Base-by-base conservation (phyloP, 2,888 invertebrate species). In the Argynnis bischoffii region DNA sequence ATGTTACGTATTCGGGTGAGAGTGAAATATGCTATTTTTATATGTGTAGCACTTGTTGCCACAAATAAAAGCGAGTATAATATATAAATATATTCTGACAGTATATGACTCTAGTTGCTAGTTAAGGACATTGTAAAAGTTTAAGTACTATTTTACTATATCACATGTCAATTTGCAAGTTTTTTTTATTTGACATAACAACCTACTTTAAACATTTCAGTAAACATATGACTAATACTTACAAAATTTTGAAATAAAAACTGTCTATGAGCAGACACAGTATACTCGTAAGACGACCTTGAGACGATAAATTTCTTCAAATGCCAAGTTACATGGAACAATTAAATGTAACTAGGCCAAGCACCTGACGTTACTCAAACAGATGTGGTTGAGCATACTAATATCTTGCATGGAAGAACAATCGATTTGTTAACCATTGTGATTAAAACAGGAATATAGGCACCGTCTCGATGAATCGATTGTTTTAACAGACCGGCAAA, bases 301-400 rank as follows among this genome's bases (percentile, higher is more conserved):
- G 69, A 67, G 67, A 70, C 66, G 16, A 48, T n/a, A 35, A 66
- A 60, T 66, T 66, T 59, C 59, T 66, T 66, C 60, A 60, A 66
- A 64, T 56, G 64, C 53, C 53, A 55, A 11, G 48, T 48, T 56
- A 64, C 61, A 64, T 67, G 53, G 4, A 53, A 61, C 67, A 61
- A 64, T 67, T 69, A 65, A 67, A 73, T 61, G 70, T 60, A 72
- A 76, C 75, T 76, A 74, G 78, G 78, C 67, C 78, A 72, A 56
- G 66, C 74, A 67, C 77, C 72, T 59, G 76, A 72, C 74, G 77
- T 79, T 78, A 74, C 79, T 73, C 63, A 75, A 78, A 76, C 71
- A 56, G 68, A 67, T 70, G 67, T 69, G 64, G 47, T 47, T 16
- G 46, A 48, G 79, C 75, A 78, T 78, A 75, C 75, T 76, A 76